Evolutionary conservation across 2,888 invertebrate genomes (phyloP).

Genomic region (Sceliomorpha sp.): DNA sequence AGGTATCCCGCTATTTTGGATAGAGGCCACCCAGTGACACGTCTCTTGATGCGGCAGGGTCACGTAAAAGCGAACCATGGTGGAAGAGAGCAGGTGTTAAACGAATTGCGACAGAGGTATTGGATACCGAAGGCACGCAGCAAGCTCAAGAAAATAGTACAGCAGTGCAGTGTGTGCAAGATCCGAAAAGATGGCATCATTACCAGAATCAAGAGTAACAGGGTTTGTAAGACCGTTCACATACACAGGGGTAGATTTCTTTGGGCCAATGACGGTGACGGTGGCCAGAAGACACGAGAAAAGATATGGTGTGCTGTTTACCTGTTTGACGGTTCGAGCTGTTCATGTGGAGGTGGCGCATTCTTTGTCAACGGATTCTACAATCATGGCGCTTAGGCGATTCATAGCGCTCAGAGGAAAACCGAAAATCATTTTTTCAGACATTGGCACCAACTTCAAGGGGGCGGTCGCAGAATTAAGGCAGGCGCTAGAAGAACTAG

Average conservation of each 20-base stretch:
- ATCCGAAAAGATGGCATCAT: slow-evolving; percentile 28
- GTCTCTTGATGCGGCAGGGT: slow-evolving; percentile 26
- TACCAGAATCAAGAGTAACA: slow-evolving; percentile 24
- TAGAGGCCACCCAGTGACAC: slow-evolving; percentile 19
- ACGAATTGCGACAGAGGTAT: slow-evolving; percentile 46
- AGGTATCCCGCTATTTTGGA: slow-evolving; percentile 37
- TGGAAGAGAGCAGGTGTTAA: slow-evolving; percentile 43
- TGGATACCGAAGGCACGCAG: slow-evolving; percentile 25
- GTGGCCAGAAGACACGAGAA: slow-evolving; percentile 35
- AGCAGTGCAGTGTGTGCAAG: slow-evolving; percentile 1
- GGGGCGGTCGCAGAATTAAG: too few relatives aligned
- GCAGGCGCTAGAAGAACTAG: too few relatives aligned
- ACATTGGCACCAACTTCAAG: too few relatives aligned
- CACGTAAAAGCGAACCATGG: slow-evolving; percentile 33
- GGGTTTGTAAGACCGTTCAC: slow-evolving; percentile 32
- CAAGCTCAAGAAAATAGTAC: slow-evolving; percentile 12
- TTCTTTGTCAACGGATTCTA: too few relatives aligned
- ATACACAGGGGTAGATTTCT: slow-evolving; percentile 43
- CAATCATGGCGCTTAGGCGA: too few relatives aligned
- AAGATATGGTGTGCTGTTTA: slow-evolving; percentile 50
- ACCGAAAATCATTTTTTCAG: too few relatives aligned
- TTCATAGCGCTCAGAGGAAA: too few relatives aligned
- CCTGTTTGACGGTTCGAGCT: too few relatives aligned
- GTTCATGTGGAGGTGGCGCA: too few relatives aligned
- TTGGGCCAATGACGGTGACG: slow-evolving; percentile 46